Base-by-base conservation (phyloP, 2,113 vertebrate genomes). In the Castor canadensis region DNA sequence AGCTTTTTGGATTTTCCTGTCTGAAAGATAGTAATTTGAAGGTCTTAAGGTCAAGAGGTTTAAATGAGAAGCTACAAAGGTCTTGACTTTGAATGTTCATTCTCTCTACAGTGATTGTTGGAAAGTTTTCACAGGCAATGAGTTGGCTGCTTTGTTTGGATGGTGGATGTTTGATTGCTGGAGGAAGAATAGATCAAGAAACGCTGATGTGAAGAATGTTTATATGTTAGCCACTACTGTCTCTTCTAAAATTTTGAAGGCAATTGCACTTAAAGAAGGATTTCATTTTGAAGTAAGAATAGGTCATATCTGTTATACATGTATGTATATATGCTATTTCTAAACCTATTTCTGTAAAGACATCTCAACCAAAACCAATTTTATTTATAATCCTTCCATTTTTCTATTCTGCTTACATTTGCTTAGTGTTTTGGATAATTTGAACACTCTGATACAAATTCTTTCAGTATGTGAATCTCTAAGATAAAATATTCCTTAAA, bases 141-240 rank as follows among this genome's bases (percentile, higher is more conserved):
- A 99, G 96, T 90, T 99, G 67, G 99, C 99, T 0, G 99, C 99
- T 19, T 96, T 99, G 96, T 98, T 99, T 54, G 99, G 99, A 1
- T 99, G 99, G 99, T 99, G 99, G 99, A 99, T 99, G 99, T 98
- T 99, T 89, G 99, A 98, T 15, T 97, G 99, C 95, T 99, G 99
- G 99, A 99, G 98, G 95, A 97, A 98, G 91, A 98, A 72, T 20
- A 97, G 98, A 62, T 73, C 98, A 0, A 97, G 97, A 16, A 98
- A 97, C 19, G 97, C 98, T 0, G 98, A 99, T 2, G 97, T 98
- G 35, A 97, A 98, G 88, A 98, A 96, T 0, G 92, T 99, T 38
- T 99, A 98, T 97, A 99, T 99, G 99, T 80, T 99, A 94, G 99
- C 99, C 4, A 99, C 99, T 77, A 99, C 99, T 0, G 99, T 99